phyloP scores from a whole-genome alignment of 1,140 invertebrate genomes.

The Bombus superbus region DNA sequence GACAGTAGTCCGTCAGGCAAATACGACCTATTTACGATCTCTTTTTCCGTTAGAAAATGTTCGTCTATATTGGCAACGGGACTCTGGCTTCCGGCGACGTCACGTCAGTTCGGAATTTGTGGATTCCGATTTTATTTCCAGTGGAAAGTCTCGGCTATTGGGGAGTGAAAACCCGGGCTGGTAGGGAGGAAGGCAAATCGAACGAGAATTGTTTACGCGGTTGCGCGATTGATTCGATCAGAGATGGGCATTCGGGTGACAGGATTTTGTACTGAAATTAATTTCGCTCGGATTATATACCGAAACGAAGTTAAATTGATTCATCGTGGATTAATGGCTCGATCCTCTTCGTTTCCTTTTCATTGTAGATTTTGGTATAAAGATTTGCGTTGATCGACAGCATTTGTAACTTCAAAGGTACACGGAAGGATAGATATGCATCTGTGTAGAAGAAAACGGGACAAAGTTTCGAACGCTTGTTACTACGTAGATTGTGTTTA shows the following conservation, averaged over 20 bases:
- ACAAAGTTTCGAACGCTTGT: not conserved
- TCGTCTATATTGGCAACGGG: not conserved
- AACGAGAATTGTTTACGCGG: slow-evolving; percentile 21
- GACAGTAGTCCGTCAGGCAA: not conserved
- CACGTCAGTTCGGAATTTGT: not conserved
- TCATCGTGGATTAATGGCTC: not conserved
- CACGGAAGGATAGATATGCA: not conserved
- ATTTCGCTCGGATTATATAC: not conserved
- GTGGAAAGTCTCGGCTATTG: not conserved
- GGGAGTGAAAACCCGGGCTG: not conserved
- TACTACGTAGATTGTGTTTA: not conserved
- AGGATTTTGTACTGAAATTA: not conserved
- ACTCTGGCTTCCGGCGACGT: slow-evolving; percentile 6
- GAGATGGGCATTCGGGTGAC: not conserved
- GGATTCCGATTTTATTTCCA: slow-evolving; percentile 4
- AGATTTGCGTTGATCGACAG: not conserved
- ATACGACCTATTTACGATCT: slow-evolving; percentile 41
- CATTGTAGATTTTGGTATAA: not conserved
- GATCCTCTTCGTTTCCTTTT: not conserved
- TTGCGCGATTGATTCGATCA: not conserved
- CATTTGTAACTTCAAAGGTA: not conserved
- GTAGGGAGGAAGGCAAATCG: not conserved
- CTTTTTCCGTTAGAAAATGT: slow-evolving; percentile 10
- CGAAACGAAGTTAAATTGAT: not conserved
- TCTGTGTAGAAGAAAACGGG: not conserved